Percentiles rank a stretch among this genome's conserved stretches.
phyloP scores from a whole-genome alignment of 53 echinoderm and acorn worm species.

The Crossaster papposus region DNA sequence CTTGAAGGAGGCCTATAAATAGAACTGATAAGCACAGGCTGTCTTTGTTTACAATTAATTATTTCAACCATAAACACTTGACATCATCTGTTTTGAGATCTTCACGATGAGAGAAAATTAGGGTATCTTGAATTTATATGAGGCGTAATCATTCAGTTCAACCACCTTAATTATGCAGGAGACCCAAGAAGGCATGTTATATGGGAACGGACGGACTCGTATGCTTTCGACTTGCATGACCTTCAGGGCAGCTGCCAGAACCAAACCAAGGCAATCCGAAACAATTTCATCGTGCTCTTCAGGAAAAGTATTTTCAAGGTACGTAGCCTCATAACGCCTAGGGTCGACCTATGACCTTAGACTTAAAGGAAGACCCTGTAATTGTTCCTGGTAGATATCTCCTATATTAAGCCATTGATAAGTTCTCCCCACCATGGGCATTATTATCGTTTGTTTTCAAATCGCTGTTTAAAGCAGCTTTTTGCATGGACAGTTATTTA shows the following conservation, averaged over 20 bases:
- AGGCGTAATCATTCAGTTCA: background rate
- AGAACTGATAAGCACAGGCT: too few species aligned
- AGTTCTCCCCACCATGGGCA: too few species aligned
- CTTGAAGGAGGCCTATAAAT: too few species aligned
- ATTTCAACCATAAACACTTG: too few species aligned
- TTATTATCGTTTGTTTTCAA: too few species aligned
- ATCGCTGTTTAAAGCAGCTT: too few species aligned
- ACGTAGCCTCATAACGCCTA: background rate
- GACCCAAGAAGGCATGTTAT: background rate
- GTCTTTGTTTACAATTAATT: too few species aligned
- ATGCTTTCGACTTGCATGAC: conserved; percentile 35
- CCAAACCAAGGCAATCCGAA: background rate
- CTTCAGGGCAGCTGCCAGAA: conserved; percentile 42
- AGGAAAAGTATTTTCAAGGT: conserved; percentile 3
- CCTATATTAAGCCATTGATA: too few species aligned
- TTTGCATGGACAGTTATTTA: too few species aligned
- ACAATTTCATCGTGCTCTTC: conserved; percentile 36
- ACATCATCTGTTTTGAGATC: too few species aligned
- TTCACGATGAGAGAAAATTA: background rate
- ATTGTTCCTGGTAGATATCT: background rate
- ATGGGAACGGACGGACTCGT: conserved; percentile 34
- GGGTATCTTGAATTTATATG: background rate
- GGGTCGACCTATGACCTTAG: too few species aligned
- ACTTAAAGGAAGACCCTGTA: background rate
- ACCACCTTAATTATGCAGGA: conserved; percentile 20